Evolutionary conservation across 2,888 invertebrate species (phyloP).

Genomic region (Margaritifera margaritifera): DNA sequence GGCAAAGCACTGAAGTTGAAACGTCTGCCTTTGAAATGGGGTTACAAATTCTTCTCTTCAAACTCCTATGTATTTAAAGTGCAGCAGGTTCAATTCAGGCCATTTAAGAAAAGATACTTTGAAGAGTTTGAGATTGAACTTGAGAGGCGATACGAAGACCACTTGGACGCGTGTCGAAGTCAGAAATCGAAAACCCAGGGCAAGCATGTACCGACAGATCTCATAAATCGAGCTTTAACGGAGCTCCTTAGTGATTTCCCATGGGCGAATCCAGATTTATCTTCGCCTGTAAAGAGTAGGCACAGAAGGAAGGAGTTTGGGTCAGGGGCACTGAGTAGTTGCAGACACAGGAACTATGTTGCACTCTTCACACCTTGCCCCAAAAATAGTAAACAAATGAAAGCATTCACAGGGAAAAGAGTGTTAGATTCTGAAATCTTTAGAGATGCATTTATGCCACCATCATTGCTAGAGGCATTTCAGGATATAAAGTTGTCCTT

Average conservation of each 20-base stretch:
- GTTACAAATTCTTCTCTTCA: constrained; percentile 59
- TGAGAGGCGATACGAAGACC: constrained; percentile 32
- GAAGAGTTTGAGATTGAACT: constrained; percentile 62
- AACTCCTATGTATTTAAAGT: constrained; percentile 28
- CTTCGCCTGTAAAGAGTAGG: constrained; percentile 53
- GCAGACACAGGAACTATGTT: constrained; percentile 37
- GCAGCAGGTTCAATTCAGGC: constrained; percentile 44
- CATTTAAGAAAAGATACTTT: constrained; percentile 55
- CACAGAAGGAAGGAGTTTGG: constrained; percentile 13
- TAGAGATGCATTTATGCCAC: constrained; percentile 56
- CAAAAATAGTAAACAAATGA: constrained; percentile 32
- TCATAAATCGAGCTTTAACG: constrained; percentile 49
- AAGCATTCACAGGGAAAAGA: constrained; percentile 55
- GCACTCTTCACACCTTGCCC: constrained; percentile 57
- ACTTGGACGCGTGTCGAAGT: neutral
- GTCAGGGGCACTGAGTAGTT: neutral
- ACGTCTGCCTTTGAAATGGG: constrained; percentile 51
- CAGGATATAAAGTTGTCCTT: constrained; percentile 44
- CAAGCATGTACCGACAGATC: constrained; percentile 31
- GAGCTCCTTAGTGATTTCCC: constrained; percentile 59
- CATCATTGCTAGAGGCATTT: constrained; percentile 47
- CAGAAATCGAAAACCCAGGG: constrained; percentile 5
- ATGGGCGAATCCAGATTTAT: constrained; percentile 58
- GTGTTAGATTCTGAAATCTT: constrained; percentile 61
- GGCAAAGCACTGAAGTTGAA: constrained; percentile 23